These are phyloP conservation scores for Bombus turneri DNA, from an alignment of 1,140 invertebrate species.

Conservation along the genomic window DNA sequence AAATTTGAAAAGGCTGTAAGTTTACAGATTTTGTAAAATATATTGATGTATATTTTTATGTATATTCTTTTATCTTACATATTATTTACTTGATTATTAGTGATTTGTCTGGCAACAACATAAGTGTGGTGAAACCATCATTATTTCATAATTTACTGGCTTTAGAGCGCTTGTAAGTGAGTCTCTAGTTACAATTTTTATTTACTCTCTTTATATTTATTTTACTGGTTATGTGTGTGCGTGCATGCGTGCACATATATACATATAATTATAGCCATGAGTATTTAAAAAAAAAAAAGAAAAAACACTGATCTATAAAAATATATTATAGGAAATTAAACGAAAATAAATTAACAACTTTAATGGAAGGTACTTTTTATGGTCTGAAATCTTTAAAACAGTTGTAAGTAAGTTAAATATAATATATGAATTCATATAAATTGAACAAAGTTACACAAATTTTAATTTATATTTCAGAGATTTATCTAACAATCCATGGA, in stretches of 20 bases:
- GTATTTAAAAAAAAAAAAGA: not conserved
- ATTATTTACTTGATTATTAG: slow-evolving; percentile 76
- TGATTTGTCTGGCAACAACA: slow-evolving; percentile 86
- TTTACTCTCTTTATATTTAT: slow-evolving; percentile 28
- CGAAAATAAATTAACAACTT: slow-evolving; percentile 74
- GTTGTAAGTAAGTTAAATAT: slow-evolving; percentile 75
- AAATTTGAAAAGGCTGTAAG: slow-evolving; percentile 86
- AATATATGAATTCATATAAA: not conserved
- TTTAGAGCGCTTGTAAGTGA: slow-evolving; percentile 88
- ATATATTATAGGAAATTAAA: slow-evolving; percentile 77
- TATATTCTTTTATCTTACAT: slow-evolving; percentile 60
- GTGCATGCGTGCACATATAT: not conserved
- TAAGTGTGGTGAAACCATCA: slow-evolving; percentile 85
- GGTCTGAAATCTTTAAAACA: slow-evolving; percentile 78
- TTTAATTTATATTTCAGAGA: slow-evolving; percentile 84
- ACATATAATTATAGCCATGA: not conserved
- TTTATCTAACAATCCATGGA: slow-evolving; percentile 89
- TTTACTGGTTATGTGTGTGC: not conserved
- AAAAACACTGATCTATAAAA: not conserved
- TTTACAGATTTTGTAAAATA: slow-evolving; percentile 52
- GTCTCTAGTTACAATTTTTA: slow-evolving; percentile 51
- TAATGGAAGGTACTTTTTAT: slow-evolving; percentile 79
- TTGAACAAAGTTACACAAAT: slow-evolving; percentile 23
- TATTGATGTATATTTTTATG: slow-evolving; percentile 42
- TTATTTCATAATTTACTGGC: slow-evolving; percentile 87